These are phyloP conservation scores for Melanocharis versteri DNA, from an alignment of 2,113 vertebrate species.

Conservation along the genomic window DNA sequence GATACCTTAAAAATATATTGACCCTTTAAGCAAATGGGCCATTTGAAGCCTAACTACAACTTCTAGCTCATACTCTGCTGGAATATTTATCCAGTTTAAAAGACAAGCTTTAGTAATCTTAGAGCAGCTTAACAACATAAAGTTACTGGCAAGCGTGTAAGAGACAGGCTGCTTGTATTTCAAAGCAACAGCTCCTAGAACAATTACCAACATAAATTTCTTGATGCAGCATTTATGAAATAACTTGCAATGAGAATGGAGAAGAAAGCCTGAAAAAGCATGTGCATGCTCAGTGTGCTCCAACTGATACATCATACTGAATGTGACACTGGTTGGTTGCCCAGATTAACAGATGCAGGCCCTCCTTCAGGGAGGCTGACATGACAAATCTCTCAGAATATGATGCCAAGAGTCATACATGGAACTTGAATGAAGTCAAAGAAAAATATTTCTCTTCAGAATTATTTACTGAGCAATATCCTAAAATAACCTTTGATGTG, in stretches of 20 bases:
- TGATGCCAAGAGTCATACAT: background rate
- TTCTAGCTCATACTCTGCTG: background rate
- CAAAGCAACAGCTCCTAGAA: background rate
- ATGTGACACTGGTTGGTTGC: background rate
- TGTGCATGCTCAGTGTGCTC: background rate
- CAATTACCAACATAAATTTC: background rate
- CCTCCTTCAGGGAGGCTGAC: conserved; percentile 5
- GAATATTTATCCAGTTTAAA: background rate
- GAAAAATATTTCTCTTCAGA: background rate
- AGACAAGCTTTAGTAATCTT: background rate
- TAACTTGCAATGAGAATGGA: background rate
- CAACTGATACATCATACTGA: background rate
- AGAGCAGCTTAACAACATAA: background rate
- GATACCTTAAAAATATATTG: background rate
- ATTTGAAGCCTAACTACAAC: background rate
- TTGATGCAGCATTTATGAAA: background rate
- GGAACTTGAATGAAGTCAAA: conserved; percentile 4
- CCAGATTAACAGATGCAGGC: conserved; percentile 24
- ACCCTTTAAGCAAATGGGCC: background rate
- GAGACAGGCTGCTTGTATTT: background rate
- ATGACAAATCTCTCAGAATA: background rate
- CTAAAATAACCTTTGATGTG: background rate
- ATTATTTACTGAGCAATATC: background rate
- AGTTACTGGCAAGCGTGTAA: background rate
- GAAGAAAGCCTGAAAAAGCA: background rate